phyloP scores from a whole-genome alignment of 2,888 invertebrate species.

The Notocelia uddmanniana region DNA sequence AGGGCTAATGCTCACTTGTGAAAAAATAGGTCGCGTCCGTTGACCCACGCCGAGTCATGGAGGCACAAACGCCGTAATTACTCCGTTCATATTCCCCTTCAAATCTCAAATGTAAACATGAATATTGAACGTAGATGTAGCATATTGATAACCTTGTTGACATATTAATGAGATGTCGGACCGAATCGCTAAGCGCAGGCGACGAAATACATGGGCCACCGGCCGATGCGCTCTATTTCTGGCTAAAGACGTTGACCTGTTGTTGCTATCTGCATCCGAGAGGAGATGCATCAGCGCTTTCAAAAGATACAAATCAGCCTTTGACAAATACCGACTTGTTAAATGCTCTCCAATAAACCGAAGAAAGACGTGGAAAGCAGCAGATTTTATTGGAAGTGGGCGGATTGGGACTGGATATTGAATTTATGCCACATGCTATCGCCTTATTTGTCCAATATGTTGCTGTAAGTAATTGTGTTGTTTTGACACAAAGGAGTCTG shows the following conservation, averaged over 20 bases:
- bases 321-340: constrained; percentile 41
- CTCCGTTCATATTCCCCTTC: constrained; percentile 35
- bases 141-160: constrained; percentile 79
- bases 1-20: constrained; percentile 63
- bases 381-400: constrained; percentile 23
- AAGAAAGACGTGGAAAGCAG: not conserved
- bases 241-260: constrained; percentile 80
- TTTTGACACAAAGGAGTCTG: constrained; percentile 53
- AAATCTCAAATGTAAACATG: constrained; percentile 60
- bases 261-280: constrained; percentile 61
- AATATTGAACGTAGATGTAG: constrained; percentile 61
- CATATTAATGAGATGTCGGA: constrained; percentile 78
- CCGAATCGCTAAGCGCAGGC: constrained; percentile 72
- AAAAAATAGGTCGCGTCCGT: constrained; percentile 78
- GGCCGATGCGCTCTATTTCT: constrained; percentile 73
- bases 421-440: constrained; percentile 39
- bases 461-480: constrained; percentile 47
- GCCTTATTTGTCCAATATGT: constrained; percentile 46
- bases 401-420: constrained; percentile 30
- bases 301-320: constrained; percentile 50
- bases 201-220: constrained; percentile 79
- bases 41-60: constrained; percentile 64
- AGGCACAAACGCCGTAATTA: constrained; percentile 40
- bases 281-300: constrained; percentile 64
- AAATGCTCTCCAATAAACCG: constrained; percentile 29